Base-by-base conservation (phyloP, 2,888 invertebrate species). In the Strigamia transsilvanica region DNA sequence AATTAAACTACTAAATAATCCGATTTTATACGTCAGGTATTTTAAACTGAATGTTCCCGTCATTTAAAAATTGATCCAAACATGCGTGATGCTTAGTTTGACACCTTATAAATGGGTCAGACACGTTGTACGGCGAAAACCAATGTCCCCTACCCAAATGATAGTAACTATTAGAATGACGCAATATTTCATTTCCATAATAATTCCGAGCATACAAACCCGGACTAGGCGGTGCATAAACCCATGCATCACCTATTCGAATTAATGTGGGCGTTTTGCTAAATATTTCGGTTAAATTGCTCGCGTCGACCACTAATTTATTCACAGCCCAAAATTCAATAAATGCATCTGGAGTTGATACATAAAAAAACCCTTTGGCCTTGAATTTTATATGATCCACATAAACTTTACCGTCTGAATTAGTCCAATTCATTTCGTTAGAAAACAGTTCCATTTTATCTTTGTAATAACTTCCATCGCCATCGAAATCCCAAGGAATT, bases 401-500 rank as follows among this genome's bases (percentile, higher is more conserved):
- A 23, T 56, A 56, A 23, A 42, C 15, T 9, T 41, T 21, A 3
- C 42, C 42, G 7, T 80, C 42, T 15, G 38, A 9, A n/a, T 38
- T 38, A 1, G 80, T 80, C 42, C 42, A 41, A 27, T 80, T 80
- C 78, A 34, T 23, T 9, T 34, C 34, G 9, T 46, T 46, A 2
- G 34, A 7, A 23, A 80, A 80, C n/a, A 80, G 42, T 6, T 38
- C 21, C 15, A 21, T 32, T 34, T 80, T 61, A 9, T 51, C 61
- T 15, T 27, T 3, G 15, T 80, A 61, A 34, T 80, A 80, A 32
- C 27, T 27, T 10, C 27, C 61, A 32, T 85, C 87, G 13, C 85
- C 86, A 84, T 87, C 87, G n/a, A 86, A 82, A 83, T 87, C 87
- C 87, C 87, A 87, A 10, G 87, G 87, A 23, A 87, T 84, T 80